Evolutionary conservation across 1,140 invertebrate species (phyloP), one percentile per base, ranked within the genome.

Genomic region (Prorops nasuta): DNA sequence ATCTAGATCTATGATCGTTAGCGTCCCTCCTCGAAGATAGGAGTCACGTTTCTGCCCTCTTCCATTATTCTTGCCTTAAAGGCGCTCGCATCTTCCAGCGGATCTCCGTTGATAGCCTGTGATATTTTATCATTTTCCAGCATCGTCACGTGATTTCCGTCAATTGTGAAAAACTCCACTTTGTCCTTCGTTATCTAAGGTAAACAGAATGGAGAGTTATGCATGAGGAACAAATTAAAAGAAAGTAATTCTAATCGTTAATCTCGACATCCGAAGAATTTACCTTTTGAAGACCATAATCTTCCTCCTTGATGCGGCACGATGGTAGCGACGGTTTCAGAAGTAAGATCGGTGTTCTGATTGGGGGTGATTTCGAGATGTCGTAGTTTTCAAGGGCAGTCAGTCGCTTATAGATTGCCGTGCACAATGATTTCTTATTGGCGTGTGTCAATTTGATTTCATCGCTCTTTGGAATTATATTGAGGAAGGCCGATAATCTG

Each of bases 81-180:
- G 14, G 44, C 43, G 14, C 58, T 47, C 1, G 53, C 56, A 48
- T 73, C 66, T 18, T 71, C 64, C 0, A 76, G n/a, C 0, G 67
- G 54, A n/a, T 77, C 73, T 1, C 63, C 70, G 19, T 86, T 87
- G 22, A 89, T 86, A 6, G 83, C 79, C 40, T 82, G 73, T 1
- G 81, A 77, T 28, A 84, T 66, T 58, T 84, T 83, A 17, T 76
- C 71, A 62, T 85, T 85, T 17, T 88, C 82, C 47, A 90, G 60
- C 58, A 90, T 86, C 10, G 80, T 83, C 0, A 81, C 63, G 58
- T 90, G 88, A 67, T 88, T 87, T n/a, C 88, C 88, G 58, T 72
- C 64, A 0, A 63, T 6, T 1, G 45, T 44, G 45, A 65, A 21
- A 15, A 73, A 48, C n/a, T 66, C 62, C 2, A 77, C 44, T 12